Percentiles rank a stretch among this genome's conserved stretches.
Conservation (phyloP, 2,797 vertebrate species). For the Manis crassicaudata region DNA sequence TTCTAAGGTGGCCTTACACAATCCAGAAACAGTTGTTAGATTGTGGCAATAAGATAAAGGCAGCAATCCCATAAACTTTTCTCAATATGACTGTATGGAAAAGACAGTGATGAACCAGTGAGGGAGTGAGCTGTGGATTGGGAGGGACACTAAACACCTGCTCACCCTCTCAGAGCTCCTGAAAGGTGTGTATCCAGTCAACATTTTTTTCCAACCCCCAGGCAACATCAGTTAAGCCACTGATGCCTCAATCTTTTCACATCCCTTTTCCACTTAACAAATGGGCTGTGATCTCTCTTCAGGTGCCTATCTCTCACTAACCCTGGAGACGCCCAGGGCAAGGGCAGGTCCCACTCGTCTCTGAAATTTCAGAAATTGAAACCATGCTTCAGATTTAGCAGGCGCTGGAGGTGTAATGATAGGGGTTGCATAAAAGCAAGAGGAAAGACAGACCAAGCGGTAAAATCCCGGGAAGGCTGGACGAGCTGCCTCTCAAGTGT, state of each 20-base stretch:
- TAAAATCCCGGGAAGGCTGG: neutral
- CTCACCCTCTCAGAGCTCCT: neutral
- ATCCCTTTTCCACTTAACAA: neutral
- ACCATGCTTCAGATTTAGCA: neutral
- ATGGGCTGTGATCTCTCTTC: neutral
- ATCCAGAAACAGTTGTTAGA: neutral
- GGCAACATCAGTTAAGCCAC: neutral
- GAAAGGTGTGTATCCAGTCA: neutral
- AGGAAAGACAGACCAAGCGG: neutral
- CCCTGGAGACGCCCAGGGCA: neutral
- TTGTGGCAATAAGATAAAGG: neutral
- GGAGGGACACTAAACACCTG: neutral
- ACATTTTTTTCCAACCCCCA: neutral
- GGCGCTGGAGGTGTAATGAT: neutral
- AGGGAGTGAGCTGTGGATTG: neutral
- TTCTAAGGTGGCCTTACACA: neutral
- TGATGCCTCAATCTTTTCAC: neutral
- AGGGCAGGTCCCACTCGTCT: neutral
- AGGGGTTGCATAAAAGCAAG: neutral
- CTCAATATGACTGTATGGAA: neutral
- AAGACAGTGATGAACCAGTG: neutral
- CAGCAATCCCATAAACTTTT: neutral
- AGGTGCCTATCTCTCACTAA: neutral
- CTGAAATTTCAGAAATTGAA: constrained; percentile 25
- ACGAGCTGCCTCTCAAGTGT: neutral